phyloP scores from a whole-genome alignment of 2,888 invertebrate genomes.

The Brenthis ino region DNA sequence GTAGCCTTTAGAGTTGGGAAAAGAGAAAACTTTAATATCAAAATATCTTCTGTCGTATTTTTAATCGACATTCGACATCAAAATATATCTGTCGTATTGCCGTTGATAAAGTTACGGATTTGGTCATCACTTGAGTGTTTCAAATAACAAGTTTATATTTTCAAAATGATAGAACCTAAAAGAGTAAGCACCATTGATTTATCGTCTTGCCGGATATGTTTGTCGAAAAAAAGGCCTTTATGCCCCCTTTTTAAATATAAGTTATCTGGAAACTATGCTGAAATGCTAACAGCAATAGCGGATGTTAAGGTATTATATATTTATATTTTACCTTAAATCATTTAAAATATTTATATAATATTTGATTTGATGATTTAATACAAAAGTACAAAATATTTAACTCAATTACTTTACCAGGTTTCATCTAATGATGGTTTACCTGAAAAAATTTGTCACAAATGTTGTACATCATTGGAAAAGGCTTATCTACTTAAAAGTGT shows the following conservation, averaged over 20 bases:
- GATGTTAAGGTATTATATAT: constrained; percentile 67
- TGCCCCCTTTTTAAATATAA: constrained; percentile 76
- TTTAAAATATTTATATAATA: background rate
- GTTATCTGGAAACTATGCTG: constrained; percentile 77
- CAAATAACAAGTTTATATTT: constrained; percentile 38
- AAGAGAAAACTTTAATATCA: constrained; percentile 18
- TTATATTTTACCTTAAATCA: background rate
- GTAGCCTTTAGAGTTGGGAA: constrained; percentile 23
- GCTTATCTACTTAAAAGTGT: constrained; percentile 75
- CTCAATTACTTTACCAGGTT: constrained; percentile 53
- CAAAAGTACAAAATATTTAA: background rate
- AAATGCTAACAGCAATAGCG: constrained; percentile 78
- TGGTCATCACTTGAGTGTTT: constrained; percentile 49
- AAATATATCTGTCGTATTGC: constrained; percentile 16
- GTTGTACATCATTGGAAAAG: constrained; percentile 72
- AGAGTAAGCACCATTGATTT: constrained; percentile 54
- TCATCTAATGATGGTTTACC: constrained; percentile 74
- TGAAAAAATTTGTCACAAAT: constrained; percentile 73
- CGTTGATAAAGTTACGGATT: constrained; percentile 52
- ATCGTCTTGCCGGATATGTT: constrained; percentile 74
- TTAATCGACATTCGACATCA: constrained; percentile 39
- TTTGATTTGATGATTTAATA: background rate
- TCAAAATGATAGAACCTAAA: constrained; percentile 57
- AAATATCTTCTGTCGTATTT: constrained; percentile 23
- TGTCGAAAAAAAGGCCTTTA: constrained; percentile 68